phyloP scores from a whole-genome alignment of 2,113 vertebrate species.

The Notarius lentiginosus region DNA sequence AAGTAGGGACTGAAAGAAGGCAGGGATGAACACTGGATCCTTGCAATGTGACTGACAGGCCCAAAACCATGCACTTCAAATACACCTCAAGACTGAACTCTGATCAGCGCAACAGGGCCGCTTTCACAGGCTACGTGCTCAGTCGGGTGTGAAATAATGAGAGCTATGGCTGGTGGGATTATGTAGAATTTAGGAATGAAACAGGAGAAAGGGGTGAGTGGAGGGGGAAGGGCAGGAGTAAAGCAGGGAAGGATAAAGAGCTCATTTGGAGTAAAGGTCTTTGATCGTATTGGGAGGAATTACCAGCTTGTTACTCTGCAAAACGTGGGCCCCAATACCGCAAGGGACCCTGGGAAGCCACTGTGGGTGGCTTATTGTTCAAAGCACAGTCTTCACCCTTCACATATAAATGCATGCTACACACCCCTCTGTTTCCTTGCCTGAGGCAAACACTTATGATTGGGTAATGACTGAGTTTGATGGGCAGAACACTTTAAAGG shows the following conservation, averaged over 20 bases:
- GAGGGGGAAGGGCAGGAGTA: constrained; percentile 26
- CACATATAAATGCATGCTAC: constrained; percentile 9
- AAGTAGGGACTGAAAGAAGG: not conserved
- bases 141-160: constrained; percentile 59
- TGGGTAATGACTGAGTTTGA: constrained; percentile 23
- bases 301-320: constrained; percentile 63
- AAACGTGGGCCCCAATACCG: constrained; percentile 52
- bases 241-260: constrained; percentile 37
- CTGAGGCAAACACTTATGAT: constrained; percentile 13
- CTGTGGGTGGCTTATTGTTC: constrained; percentile 45
- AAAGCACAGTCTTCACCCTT: constrained; percentile 32
- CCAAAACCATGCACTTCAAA: constrained; percentile 6
- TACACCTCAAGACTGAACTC: not conserved
- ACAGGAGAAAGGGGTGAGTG: constrained; percentile 18
- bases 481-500: constrained; percentile 16
- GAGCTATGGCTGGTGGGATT: constrained; percentile 53
- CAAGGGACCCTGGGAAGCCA: constrained; percentile 55
- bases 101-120: not conserved
- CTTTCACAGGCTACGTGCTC: constrained; percentile 28
- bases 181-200: constrained; percentile 48
- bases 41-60: constrained; percentile 11
- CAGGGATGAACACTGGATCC: not conserved
- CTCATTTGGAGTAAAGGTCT: constrained; percentile 54
- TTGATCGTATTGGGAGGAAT: constrained; percentile 70
- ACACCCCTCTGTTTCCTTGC: constrained; percentile 26